Base-by-base conservation (phyloP, 2,113 vertebrate species). In the Montifringilla adamsi region DNA sequence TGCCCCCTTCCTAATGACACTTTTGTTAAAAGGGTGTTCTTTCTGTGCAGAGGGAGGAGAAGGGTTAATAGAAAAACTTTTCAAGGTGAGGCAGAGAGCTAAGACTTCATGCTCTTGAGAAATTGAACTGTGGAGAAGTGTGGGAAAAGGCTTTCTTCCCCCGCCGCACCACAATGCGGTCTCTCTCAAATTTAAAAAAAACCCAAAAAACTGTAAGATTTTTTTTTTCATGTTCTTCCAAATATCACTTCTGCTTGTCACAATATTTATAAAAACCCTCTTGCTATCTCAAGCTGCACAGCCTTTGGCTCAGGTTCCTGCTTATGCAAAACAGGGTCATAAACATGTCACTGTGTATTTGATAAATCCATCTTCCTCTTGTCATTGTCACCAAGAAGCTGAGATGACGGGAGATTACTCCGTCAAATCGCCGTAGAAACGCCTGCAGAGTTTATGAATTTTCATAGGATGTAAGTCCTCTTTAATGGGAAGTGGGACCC, bases 291-390 rank as follows among this genome's bases (percentile, higher is more conserved):
- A 92, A 93, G 81, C 93, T 92, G 91, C 87, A 93, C 94, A 96
- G 96, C 96, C 94, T 94, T 87, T 89, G 96, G 96, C 95, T 97
- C 96, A 95, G 91, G 94, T 90, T 89, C 94, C 92, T 96, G 94
- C 96, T 96, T 97, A 96, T 96, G 97, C 96, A 97, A 97, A 97
- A 95, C 95, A 95, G 95, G 96, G 94, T 97, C 94, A 95, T 97
- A 97, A 96, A 96, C 96, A 97, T 96, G 96, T 96, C 96, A 97
- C 95, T 82, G 73, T 92, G 93, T 96, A 96, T 97, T 97, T 97
- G 97, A 98, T 98, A 98, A 97, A 98, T 98, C 97, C 97, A 97
- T 98, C 97, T 96, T 97, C 94, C 95, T 95, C 95, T 97, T 96
- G 96, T 97, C 97, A 97, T 95, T 97, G 97, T 97, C 97, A 97